Evolutionary conservation across 2,888 invertebrate genomes (phyloP).

Genomic region (Ormyrus nitidulus): DNA sequence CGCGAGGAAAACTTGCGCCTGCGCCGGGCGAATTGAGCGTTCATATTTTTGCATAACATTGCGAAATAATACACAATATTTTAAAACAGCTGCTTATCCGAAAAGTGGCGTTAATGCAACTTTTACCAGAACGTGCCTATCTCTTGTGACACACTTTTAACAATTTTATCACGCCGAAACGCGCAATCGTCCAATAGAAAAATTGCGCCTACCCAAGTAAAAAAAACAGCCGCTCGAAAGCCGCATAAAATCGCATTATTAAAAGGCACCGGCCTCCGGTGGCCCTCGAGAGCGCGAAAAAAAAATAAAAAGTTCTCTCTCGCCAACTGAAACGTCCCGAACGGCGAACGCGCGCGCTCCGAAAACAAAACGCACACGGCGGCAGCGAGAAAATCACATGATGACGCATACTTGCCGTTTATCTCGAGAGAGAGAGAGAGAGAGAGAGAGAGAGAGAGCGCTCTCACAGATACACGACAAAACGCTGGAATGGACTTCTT

Average conservation of each 20-base stretch:
- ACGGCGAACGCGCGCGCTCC: not conserved
- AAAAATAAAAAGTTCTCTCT: no score
- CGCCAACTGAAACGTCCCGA: not conserved
- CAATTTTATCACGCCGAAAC: constrained; percentile 10
- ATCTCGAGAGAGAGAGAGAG: constrained; percentile 7
- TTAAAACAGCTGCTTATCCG: no score
- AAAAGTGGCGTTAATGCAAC: no score
- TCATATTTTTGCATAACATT: no score
- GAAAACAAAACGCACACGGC: not conserved
- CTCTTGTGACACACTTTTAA: constrained; percentile 40
- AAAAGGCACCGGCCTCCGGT: no score
- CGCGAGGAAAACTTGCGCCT: no score
- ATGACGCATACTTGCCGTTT: constrained; percentile 38
- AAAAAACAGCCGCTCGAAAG: not conserved
- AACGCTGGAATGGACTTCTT: constrained; percentile 2
- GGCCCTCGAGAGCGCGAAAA: no score
- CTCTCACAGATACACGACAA: constrained; percentile 45
- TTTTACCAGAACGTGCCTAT: constrained; percentile 12
- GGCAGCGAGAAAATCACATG: constrained; percentile 25
- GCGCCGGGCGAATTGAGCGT: no score
- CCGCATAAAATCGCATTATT: no score
- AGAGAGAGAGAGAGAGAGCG: not conserved
- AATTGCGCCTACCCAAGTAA: not conserved
- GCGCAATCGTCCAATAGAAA: constrained; percentile 7
- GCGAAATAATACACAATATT: no score